A percentile compares a stretch with the other conserved stretches of the same genome.
phyloP scores from a whole-genome alignment of 2,113 vertebrate genomes.

The Chloropsis hardwickii region DNA sequence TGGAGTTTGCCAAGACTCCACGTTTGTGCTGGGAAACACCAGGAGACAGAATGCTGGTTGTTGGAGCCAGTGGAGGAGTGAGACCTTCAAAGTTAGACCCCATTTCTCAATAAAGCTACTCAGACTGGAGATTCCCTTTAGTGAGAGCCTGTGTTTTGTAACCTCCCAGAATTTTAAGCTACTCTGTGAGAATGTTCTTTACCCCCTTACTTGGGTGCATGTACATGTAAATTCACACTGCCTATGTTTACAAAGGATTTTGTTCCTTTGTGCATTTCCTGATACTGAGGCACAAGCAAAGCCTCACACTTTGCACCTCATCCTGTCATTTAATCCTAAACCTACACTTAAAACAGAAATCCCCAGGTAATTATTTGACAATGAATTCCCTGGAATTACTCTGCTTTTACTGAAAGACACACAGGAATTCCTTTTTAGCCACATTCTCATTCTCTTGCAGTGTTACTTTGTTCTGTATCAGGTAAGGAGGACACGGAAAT shows the following conservation, averaged over 20 bases:
- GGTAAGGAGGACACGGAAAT: background rate
- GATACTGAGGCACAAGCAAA: background rate
- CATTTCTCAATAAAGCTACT: background rate
- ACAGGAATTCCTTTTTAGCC: background rate
- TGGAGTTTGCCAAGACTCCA: background rate
- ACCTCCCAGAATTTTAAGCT: background rate
- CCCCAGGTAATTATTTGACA: background rate
- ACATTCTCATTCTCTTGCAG: background rate
- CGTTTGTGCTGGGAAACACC: background rate
- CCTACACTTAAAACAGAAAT: background rate
- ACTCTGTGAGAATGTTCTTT: background rate
- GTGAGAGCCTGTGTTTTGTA: background rate
- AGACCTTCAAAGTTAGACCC: background rate
- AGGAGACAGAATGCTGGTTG: background rate
- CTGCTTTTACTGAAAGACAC: background rate
- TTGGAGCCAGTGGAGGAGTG: background rate
- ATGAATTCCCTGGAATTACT: background rate
- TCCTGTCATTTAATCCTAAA: accelerated
- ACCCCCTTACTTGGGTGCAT: accelerated
- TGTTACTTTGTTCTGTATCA: background rate
- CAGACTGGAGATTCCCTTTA: background rate
- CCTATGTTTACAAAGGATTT: background rate
- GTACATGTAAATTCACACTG: background rate
- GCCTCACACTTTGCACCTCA: background rate
- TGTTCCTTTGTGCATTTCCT: background rate